Evolutionary conservation across 92 coral and sea anemone genomes (phyloP), one percentile per base, ranked within the genome.

Genomic region (Anthopleura xanthogrammica): DNA sequence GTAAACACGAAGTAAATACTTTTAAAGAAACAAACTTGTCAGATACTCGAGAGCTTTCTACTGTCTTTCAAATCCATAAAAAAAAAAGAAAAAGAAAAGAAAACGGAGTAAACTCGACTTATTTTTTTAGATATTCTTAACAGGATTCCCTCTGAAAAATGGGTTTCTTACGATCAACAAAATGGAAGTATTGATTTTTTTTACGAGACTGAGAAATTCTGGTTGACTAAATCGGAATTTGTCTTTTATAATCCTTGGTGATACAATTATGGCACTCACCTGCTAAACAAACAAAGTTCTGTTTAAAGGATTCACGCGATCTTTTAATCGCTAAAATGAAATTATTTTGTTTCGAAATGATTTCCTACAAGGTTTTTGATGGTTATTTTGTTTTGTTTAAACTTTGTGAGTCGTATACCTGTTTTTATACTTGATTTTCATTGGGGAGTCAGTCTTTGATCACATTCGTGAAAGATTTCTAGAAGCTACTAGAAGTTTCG

Each of bases 11-110:
- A 68, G 1, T 23, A 36, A 68, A 68, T 36, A 68, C 16, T 29
- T 29, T 68, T 68, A 36, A 68, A 68, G 42, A 41, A 42, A 22
- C n/a, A 29, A 58, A 56, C 68, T 16, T 80, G 83, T 80, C 83
- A 64, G 41, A 79, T 36, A 12, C 52, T 43, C 22, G 19, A 64
- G 76, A 60, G 76, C 64, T 62, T 80, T 41, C 17, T 5, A 41
- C 60, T 20, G 60, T 80, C 50, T 60, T 62, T 10, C 60, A 41
- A 68, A 46, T 62, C 73, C 19, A 64, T 24, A 16, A 24, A 41
- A 68, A 24, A 36, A 1, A 29, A 10, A 68, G 3, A 29, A 29
- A 36, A 68, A 23, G 7, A 23, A 29, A 29, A 9, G 1, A 29
- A 12, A 4, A 1, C 3, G 29, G 29, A 29, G 24, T 24, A 12